phyloP scores from a whole-genome alignment of 2,888 invertebrate genomes.

The Odontothrips loti region DNA sequence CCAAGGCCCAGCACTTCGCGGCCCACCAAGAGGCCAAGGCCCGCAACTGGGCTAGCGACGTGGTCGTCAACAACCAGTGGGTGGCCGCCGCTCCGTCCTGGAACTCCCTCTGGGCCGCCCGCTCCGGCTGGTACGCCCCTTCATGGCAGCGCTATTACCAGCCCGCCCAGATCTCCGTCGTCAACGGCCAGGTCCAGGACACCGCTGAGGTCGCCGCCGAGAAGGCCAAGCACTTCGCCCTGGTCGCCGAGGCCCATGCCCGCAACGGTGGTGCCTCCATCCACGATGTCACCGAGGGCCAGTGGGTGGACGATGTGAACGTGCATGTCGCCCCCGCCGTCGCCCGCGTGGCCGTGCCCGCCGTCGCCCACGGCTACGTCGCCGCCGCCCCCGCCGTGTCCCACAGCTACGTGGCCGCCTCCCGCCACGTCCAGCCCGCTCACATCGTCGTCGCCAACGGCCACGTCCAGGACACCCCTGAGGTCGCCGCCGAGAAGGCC shows the following conservation, averaged over 20 bases:
- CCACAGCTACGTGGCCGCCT: neutral
- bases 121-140: slow-evolving; percentile 1
- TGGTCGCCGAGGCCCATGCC: slow-evolving; percentile 8
- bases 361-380: neutral
- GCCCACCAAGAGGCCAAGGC: neutral
- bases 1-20: slow-evolving; percentile 21
- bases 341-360: neutral
- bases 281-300: neutral
- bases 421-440: slow-evolving; percentile 14
- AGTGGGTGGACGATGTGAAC: slow-evolving; percentile 1
- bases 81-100: slow-evolving; percentile 9
- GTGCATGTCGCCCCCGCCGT: neutral
- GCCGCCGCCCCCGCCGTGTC: neutral
- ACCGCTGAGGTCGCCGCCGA: slow-evolving; percentile 21
- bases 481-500: slow-evolving; percentile 21
- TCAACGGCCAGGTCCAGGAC: slow-evolving; percentile 23
- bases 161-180: slow-evolving; percentile 13
- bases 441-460: slow-evolving; percentile 21
- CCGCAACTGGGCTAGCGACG: slow-evolving; percentile 21
- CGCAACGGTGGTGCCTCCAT: neutral
- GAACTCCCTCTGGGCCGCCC: neutral
- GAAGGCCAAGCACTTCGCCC: slow-evolving; percentile 23
- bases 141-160: neutral
- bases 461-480: slow-evolving; percentile 17
- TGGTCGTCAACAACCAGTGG: slow-evolving; percentile 22